Evolutionary conservation across 2,888 invertebrate genomes (phyloP), one percentile per base, ranked within the genome.

Genomic region (Spialia ferax): DNA sequence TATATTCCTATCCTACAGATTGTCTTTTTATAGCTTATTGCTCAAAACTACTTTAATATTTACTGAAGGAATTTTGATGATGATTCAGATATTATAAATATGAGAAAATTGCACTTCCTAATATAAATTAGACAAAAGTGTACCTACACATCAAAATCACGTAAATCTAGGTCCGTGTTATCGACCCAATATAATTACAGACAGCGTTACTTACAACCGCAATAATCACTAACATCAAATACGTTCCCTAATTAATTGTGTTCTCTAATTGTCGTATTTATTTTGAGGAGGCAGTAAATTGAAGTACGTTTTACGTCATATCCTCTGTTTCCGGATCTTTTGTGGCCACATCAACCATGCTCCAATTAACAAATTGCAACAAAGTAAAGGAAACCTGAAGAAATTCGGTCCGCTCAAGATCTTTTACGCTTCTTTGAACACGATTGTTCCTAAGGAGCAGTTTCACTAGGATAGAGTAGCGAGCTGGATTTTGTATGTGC

Each of bases 341-440:
- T 32, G 29, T 22, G 35, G 20, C 22, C 42, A 59, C 59, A n/a
- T 42, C 22, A 15, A 59, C 11, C 11, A 48, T 11, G 48, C 60
- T 48, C 45, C 29, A 60, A 48, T 48, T 45, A 60, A 48, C 60
- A 48, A 56, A 48, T 60, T 23, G 45, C 45, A 45, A 60, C 45
- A 45, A 45, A 26, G 45, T 22, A 26, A 18, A 48, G 13, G 5
- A 18, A 35, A 35, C 48, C 20, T 48, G 20, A 61, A 61, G 48
- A 8, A 61, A 20, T 61, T 32, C 18, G 29, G 45, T 18, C 32
- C 29, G 20, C 48, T 48, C 29, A 2, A 61, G 18, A 23, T 29
- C 48, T 61, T 18, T 50, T 22, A 5, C 29, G 29, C 23, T 29
- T 54, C 8, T 54, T 7, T 29, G 54, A 54, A 54, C n/a, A 54